A percentile compares a stretch with the other conserved stretches of the same genome.
Conservation (phyloP, 2,113 vertebrate species). For the Pseudorasbora parva region DNA sequence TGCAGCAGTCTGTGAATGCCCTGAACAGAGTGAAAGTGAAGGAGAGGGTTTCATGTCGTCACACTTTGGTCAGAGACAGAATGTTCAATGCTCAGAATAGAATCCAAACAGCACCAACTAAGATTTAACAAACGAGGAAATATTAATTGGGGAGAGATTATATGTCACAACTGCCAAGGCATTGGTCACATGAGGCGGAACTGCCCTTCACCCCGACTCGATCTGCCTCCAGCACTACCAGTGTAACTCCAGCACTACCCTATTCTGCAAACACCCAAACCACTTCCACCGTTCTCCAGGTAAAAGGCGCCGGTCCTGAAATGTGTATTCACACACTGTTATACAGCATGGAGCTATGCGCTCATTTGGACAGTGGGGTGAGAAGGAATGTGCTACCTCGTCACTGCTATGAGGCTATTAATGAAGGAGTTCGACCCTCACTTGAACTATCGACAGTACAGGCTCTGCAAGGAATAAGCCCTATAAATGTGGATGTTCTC, state of each 20-base stretch:
- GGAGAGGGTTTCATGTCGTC: too few species aligned
- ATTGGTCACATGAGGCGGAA: background rate
- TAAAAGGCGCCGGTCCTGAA: too few species aligned
- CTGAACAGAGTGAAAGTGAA: background rate
- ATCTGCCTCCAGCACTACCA: too few species aligned
- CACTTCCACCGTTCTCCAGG: too few species aligned
- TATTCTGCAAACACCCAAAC: too few species aligned
- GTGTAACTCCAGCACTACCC: too few species aligned
- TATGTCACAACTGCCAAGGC: slow-evolving; percentile 21
- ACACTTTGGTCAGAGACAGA: background rate
- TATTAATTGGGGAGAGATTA: slow-evolving; percentile 33
- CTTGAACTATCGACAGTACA: slow-evolving; percentile 30
- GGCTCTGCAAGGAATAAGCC: slow-evolving; percentile 28
- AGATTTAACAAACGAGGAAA: background rate
- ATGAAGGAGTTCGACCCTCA: slow-evolving; percentile 5
- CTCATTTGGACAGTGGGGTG: background rate
- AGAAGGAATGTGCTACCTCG: slow-evolving; percentile 39
- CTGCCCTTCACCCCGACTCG: slow-evolving; percentile 27
- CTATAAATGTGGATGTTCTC: slow-evolving; percentile 6
- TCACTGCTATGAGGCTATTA: slow-evolving; percentile 18
- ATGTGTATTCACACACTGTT: too few species aligned
- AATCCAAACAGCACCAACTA: background rate
- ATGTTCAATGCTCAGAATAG: too few species aligned
- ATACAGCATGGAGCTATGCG: too few species aligned
- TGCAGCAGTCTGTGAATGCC: background rate